phyloP scores from a whole-genome alignment of 2,888 invertebrate genomes.

The Tetramorium bicarinatum region DNA sequence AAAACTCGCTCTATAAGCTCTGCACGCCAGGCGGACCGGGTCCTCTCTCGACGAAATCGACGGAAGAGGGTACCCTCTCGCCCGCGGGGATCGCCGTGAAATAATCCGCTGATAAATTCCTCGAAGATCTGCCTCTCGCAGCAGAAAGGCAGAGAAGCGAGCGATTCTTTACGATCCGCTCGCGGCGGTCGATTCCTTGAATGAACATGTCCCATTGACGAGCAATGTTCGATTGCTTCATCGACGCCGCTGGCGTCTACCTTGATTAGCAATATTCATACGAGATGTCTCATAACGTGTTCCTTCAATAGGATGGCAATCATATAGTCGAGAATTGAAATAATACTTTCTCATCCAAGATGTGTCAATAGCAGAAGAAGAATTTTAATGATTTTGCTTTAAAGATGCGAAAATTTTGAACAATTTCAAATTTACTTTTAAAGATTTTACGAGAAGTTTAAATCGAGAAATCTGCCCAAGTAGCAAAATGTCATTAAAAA shows the following conservation, averaged over 20 bases:
- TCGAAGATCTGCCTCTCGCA: conserved; percentile 42
- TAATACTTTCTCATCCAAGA: background rate
- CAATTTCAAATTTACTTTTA: background rate
- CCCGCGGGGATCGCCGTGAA: conserved; percentile 48
- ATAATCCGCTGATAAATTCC: conserved; percentile 57
- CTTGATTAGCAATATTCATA: background rate
- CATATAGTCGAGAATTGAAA: background rate
- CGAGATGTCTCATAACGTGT: background rate
- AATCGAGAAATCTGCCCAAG: background rate
- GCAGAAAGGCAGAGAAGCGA: conserved; percentile 3
- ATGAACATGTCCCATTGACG: conserved; percentile 51
- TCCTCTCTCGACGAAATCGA: conserved; percentile 46
- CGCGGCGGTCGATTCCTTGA: conserved; percentile 37
- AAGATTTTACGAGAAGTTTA: background rate
- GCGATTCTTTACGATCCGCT: conserved; percentile 35
- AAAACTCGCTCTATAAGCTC: conserved; percentile 71
- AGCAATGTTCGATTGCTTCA: conserved; percentile 30
- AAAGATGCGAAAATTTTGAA: background rate
- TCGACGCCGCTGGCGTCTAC: background rate
- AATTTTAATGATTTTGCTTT: background rate
- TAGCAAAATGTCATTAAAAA: background rate
- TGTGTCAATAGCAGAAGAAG: too few species aligned
- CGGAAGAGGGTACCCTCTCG: conserved; percentile 58
- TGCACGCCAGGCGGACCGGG: conserved; percentile 58
- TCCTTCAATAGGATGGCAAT: background rate